Conservation (phyloP, 2,113 vertebrate species). For the Saguinus imperator region DNA sequence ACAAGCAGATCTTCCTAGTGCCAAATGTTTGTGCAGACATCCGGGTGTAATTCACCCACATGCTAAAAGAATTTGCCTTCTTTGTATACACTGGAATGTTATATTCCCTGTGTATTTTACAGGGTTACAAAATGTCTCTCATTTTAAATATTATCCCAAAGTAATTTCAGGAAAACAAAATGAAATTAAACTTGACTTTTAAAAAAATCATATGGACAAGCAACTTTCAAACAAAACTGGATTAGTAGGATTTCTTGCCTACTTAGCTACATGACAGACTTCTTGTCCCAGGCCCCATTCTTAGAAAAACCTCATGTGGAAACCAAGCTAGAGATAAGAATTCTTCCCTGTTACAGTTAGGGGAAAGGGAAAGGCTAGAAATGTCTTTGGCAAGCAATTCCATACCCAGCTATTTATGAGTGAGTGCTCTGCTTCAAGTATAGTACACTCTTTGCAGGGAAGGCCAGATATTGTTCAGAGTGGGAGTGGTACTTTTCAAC, state of each 20-base stretch:
- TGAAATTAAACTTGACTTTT: slow-evolving; percentile 80
- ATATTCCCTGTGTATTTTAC: slow-evolving; percentile 87
- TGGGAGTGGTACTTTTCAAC: neutral
- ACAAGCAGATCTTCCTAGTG: neutral
- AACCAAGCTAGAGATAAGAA: slow-evolving; percentile 58
- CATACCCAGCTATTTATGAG: neutral
- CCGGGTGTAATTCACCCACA: neutral
- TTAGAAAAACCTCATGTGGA: slow-evolving; percentile 53
- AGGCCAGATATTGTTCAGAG: neutral
- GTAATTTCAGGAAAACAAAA: slow-evolving; percentile 77
- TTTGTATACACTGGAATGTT: slow-evolving; percentile 93
- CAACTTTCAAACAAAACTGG: slow-evolving; percentile 65
- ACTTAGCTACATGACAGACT: slow-evolving; percentile 63
- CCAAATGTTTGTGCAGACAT: neutral
- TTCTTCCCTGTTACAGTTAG: slow-evolving; percentile 57
- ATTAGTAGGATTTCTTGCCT: slow-evolving; percentile 65
- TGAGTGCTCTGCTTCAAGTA: neutral
- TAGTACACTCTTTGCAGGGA: neutral
- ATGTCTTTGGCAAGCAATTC: slow-evolving; percentile 80
- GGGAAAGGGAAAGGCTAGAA: slow-evolving; percentile 71
- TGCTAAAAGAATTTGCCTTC: slow-evolving; percentile 80
- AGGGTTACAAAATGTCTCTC: slow-evolving; percentile 89
- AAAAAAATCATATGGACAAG: slow-evolving; percentile 86
- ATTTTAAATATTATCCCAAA: slow-evolving; percentile 81
- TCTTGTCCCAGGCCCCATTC: slow-evolving; percentile 54